Conservation (phyloP, 2,888 invertebrate species). For the Danaus chrysippus region DNA sequence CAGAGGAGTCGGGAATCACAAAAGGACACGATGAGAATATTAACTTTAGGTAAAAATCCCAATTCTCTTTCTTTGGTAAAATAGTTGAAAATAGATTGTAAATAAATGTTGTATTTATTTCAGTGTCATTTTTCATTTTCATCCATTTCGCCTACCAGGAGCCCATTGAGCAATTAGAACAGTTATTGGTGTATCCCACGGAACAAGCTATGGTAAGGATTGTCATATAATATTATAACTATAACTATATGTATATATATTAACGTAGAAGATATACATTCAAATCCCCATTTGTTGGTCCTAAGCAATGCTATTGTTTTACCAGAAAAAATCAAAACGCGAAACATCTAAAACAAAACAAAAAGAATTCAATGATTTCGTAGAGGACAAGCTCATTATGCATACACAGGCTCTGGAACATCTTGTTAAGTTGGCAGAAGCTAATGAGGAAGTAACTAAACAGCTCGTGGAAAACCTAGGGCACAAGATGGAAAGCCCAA, state of each 20-base stretch:
- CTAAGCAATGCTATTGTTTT: constrained; percentile 34
- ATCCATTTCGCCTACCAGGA: constrained; percentile 32
- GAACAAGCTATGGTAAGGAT: constrained; percentile 41
- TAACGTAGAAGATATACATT: neutral
- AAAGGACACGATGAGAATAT: constrained; percentile 49
- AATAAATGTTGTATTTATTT: constrained; percentile 29
- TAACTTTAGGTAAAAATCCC: constrained; percentile 47
- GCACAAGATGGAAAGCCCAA: constrained; percentile 40
- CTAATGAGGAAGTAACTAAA: constrained; percentile 44
- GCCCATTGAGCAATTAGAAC: constrained; percentile 37
- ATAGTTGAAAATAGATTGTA: constrained; percentile 15
- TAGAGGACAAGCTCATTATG: constrained; percentile 53
- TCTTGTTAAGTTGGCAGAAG: constrained; percentile 42
- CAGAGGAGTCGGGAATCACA: constrained; percentile 34
- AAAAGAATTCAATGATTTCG: constrained; percentile 39
- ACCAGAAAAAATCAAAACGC: constrained; percentile 47
- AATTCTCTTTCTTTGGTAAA: constrained; percentile 18
- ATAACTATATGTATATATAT: neutral
- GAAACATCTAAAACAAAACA: constrained; percentile 34
- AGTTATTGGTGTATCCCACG: constrained; percentile 39
- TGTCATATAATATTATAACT: neutral
- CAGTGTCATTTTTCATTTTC: constrained; percentile 30
- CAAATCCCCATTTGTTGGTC: neutral
- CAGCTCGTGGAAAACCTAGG: constrained; percentile 46
- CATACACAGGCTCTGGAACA: constrained; percentile 56